Conservation (phyloP, 2,888 invertebrate genomes). For the Strigamia crassipes region DNA sequence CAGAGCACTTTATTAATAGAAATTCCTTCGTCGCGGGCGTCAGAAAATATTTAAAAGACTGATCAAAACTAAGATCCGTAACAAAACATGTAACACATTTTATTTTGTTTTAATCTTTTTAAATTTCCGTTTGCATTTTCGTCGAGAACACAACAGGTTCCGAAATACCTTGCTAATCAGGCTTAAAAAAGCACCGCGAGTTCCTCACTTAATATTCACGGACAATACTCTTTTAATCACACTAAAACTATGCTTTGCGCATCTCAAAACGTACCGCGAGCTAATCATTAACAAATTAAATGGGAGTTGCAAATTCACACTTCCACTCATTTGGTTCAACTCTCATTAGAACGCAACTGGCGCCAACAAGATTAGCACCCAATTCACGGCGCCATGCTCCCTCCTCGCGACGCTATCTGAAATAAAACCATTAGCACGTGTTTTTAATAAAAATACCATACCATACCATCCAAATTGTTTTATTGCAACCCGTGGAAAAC, state of each 20-base stretch:
- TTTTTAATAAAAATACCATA: background rate
- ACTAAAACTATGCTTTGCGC: background rate
- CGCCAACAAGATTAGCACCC: background rate
- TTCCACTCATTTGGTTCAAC: background rate
- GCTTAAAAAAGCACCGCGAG: too few species aligned
- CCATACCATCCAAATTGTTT: background rate
- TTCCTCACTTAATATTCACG: background rate
- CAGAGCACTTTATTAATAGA: too few species aligned
- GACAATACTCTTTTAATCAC: background rate
- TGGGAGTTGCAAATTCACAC: background rate
- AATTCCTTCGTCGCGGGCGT: too few species aligned
- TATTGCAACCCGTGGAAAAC: background rate
- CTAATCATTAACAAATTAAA: background rate
- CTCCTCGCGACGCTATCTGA: background rate
- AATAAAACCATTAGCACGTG: background rate
- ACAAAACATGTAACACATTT: too few species aligned
- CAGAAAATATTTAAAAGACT: too few species aligned
- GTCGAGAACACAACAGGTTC: too few species aligned
- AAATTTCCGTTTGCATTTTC: too few species aligned
- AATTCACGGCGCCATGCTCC: background rate
- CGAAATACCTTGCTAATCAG: too few species aligned
- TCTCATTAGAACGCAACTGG: background rate
- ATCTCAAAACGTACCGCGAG: background rate
- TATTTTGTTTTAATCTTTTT: too few species aligned
- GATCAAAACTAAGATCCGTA: too few species aligned